Base-by-base conservation (phyloP, 92 coral and sea anemone species). In the Montipora capitata region DNA sequence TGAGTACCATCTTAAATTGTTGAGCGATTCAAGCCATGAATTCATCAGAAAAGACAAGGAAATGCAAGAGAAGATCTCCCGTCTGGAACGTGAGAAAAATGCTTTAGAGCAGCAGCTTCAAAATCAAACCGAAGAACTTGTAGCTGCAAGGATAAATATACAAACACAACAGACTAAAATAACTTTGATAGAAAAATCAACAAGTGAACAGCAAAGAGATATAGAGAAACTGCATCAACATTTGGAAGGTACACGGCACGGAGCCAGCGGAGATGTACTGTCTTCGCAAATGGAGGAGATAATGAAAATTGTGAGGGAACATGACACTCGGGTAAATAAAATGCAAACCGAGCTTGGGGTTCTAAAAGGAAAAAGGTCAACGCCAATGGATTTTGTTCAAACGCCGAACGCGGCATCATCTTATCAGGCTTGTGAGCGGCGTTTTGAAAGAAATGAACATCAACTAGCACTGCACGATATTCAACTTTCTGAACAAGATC, bases 361-460 rank as follows among this genome's bases (percentile, higher is more conserved):
- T 43, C 41, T 84, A 7, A 83, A 84, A 40, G 52, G 49, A 10
- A 41, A 74, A 40, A 52, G 52, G 2, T 63, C 49, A 2, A 39
- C 51, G 4, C 74, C 61, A 0, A 48, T n/a, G 9, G 86, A 67
- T 15, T 9, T 8, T 59, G 66, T 66, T 3, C 17, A 5, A n/a
- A 13, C 64, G 6, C 27, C 38, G 3, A 39, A 66, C 15, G 57
- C 89, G 5, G 57, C 2, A 17, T 78, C 72, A 13, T 75, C 83
- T 18, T 42, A 63, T 20, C 56, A 54, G 38, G 63, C 71, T 16
- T 40, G 68, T 17, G 95, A 87, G 74, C 81, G 94, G 38, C 94
- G 95, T 2, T 81, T 86, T 67, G 91, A 77, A 27, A 76, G 92
- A 38, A 89, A 51, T n/a, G 95, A 94, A 71, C 98, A 94, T 65